Evolutionary conservation across 53 echinoderm and acorn worm species (phyloP).

Genomic region (Temnopleurus reevesii): DNA sequence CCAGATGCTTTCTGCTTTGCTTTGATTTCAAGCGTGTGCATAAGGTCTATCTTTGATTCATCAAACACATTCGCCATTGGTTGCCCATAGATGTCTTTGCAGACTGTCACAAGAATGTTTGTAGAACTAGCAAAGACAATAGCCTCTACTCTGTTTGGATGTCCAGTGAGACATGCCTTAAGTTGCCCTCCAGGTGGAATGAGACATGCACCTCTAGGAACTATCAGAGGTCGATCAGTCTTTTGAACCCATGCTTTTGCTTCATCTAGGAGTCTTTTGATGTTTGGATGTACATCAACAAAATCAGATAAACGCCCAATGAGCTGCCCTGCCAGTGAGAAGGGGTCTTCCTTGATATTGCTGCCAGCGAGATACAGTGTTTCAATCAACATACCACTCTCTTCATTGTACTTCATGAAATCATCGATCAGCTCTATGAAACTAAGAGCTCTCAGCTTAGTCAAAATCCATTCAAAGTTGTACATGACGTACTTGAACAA

Average conservation of each 20-base stretch:
- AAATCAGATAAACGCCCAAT: constrained; percentile 72
- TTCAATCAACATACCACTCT: constrained; percentile 66
- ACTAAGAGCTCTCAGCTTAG: constrained; percentile 73
- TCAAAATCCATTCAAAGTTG: constrained; percentile 82
- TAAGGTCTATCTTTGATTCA: constrained; percentile 66
- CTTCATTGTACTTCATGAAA: constrained; percentile 57
- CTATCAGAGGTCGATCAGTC: constrained; percentile 60
- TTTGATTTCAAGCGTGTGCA: constrained; percentile 73
- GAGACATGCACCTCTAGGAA: constrained; percentile 74
- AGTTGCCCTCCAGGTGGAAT: constrained; percentile 89
- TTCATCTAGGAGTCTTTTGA: constrained; percentile 61
- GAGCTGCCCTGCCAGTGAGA: constrained; percentile 81
- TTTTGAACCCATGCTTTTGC: constrained; percentile 65
- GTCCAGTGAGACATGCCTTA: constrained; percentile 78
- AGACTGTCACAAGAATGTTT: constrained; percentile 68
- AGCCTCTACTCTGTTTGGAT: constrained; percentile 69
- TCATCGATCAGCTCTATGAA: constrained; percentile 79
- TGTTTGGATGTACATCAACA: constrained; percentile 41
- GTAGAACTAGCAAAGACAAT: constrained; percentile 62
- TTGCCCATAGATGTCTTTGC: constrained; percentile 67
- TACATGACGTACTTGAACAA: constrained; percentile 67
- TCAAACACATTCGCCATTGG: constrained; percentile 86
- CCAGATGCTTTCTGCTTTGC: constrained; percentile 20
- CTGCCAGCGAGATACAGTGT: constrained; percentile 81
- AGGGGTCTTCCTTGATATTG: constrained; percentile 79